A percentile compares a stretch with the other conserved stretches of the same genome.
Evolutionary conservation across 2,888 invertebrate genomes (phyloP).

Genomic region (Catotricha subobsoleta): DNA sequence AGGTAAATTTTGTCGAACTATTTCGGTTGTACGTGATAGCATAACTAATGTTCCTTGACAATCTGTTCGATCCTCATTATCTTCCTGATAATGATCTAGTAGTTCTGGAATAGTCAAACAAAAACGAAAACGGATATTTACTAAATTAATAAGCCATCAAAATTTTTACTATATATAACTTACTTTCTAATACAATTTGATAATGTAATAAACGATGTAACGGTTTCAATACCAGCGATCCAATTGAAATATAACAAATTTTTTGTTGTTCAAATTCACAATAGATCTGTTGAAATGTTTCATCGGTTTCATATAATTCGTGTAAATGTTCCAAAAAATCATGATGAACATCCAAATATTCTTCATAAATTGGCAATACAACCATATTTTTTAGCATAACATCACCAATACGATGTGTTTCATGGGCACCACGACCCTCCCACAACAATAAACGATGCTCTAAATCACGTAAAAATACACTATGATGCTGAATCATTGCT

Average conservation of each 20-base stretch:
- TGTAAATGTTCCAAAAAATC: conserved; percentile 65
- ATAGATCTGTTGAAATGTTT: conserved; percentile 48
- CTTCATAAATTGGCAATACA: conserved; percentile 45
- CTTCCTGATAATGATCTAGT: conserved; percentile 44
- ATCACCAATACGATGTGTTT: conserved; percentile 51
- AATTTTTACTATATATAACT: conserved; percentile 23
- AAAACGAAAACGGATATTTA: background rate
- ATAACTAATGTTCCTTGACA: conserved; percentile 46
- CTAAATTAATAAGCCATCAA: background rate
- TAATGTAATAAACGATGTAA: conserved; percentile 75
- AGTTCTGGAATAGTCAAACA: conserved; percentile 8
- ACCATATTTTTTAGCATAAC: conserved; percentile 51
- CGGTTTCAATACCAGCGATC: conserved; percentile 64
- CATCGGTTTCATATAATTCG: conserved; percentile 50
- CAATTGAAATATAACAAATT: conserved; percentile 71
- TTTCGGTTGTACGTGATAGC: conserved; percentile 35
- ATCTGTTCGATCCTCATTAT: conserved; percentile 49
- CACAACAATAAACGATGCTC: conserved; percentile 57
- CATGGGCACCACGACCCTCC: conserved; percentile 41
- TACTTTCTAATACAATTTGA: conserved; percentile 55
- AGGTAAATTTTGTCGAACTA: conserved; percentile 33
- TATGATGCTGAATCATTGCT: conserved; percentile 69
- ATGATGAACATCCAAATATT: conserved; percentile 54
- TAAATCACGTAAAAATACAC: conserved; percentile 57
- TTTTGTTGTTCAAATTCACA: conserved; percentile 66